Percentiles rank a stretch among this genome's conserved stretches.
Evolutionary conservation across 2,113 vertebrate genomes (phyloP).

Genomic region (Reinhardtius hippoglossoides): DNA sequence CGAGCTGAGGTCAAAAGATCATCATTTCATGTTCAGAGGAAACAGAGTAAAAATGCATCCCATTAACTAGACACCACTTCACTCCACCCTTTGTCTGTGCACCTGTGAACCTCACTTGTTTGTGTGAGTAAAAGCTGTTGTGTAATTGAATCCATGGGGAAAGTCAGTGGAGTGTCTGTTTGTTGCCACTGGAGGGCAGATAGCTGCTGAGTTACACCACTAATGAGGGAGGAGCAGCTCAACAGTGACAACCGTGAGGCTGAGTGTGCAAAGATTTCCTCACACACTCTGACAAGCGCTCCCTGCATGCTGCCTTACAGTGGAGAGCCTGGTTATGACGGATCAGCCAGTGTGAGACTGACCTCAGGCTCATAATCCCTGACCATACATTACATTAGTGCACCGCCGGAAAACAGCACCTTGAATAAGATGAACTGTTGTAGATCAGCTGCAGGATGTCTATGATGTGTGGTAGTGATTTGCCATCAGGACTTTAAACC

Average conservation of each 20-base stretch:
- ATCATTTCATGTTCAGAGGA: no score
- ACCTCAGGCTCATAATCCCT: no score
- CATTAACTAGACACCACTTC: neutral
- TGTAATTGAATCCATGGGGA: neutral
- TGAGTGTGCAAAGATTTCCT: slow-evolving; percentile 22
- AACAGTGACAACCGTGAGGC: neutral
- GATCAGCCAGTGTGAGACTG: no score
- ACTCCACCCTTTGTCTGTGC: neutral
- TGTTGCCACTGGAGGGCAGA: slow-evolving; percentile 32
- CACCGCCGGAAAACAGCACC: no score
- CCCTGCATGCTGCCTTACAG: neutral
- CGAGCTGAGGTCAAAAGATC: no score
- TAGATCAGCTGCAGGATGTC: no score
- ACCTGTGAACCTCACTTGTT: neutral
- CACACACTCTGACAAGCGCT: neutral
- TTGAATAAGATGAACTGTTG: no score
- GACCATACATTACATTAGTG: no score
- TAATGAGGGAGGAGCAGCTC: neutral
- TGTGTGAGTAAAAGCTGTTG: neutral
- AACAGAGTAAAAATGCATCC: neutral
- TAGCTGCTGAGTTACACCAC: neutral
- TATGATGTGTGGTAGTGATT: no score
- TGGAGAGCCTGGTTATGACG: no score
- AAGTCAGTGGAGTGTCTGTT: neutral
- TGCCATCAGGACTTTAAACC: no score